Evolutionary conservation across 1,140 invertebrate genomes (phyloP), one percentile per base, ranked within the genome.

Genomic region (Lepidostoma basale): DNA sequence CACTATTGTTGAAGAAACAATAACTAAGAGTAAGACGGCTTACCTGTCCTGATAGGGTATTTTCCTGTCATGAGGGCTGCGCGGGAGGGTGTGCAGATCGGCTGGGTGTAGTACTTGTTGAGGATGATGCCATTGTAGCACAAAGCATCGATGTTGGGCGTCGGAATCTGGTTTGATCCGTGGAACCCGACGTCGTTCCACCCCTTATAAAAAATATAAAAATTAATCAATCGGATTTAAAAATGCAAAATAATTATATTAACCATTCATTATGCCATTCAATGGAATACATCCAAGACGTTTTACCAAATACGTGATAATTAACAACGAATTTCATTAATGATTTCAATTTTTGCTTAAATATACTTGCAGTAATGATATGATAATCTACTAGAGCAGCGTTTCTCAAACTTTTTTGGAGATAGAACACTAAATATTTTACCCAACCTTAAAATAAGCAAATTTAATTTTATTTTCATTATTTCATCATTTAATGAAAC

Each of bases 121-220:
- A 92, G 75, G 25, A 91, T 88, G 3, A 90, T 81, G 3, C 91
- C 91, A 75, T 88, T 88, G 76, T 88, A 89, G 0, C 89, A 91
- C n/a, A 93, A 74, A 1, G 88, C 87, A 76, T 93, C 91, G 44
- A 93, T 89, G 76, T 93, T 92, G 1, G 90, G 90, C 1, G 91
- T 92, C 25, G 88, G 86, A 72, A 92, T 91, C 79, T 94, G 88
- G 62, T 89, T 81, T 1, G 88, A 88, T 2, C 92, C 92, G 77
- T 92, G 92, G 76, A 93, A 93, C 64, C 92, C 89, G 2, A 94
- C 89, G 82, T 94, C 91, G 78, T 93, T 91, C 84, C 90, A 93
- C 6, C 91, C 92, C 91, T 93, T 66, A 33, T 75, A 75, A 56
- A 63, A 71, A 69, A 66, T 18, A 60, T 3, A 45, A 45, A 20